Conservation (phyloP, 2,888 invertebrate species). For the Chrysomela aeneicollis region DNA sequence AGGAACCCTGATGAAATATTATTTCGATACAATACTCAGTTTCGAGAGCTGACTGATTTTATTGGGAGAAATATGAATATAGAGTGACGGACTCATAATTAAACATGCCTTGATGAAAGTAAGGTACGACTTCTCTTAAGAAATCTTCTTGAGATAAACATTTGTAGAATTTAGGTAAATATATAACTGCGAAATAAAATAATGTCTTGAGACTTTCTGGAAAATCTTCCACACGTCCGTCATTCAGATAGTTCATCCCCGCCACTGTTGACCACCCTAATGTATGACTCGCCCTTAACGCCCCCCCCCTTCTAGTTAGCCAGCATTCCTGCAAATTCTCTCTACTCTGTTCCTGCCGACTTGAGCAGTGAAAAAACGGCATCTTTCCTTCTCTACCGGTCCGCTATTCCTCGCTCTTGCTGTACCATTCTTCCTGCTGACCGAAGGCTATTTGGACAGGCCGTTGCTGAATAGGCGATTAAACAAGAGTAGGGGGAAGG, state of each 20-base stretch:
- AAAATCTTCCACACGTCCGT: not conserved
- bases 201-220: no score
- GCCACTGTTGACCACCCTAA: constrained; percentile 58
- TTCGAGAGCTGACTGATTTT: no score
- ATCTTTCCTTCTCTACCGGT: constrained; percentile 27
- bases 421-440: constrained; percentile 44
- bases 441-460: constrained; percentile 56
- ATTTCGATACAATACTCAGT: no score
- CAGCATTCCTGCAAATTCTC: constrained; percentile 46
- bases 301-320: constrained; percentile 46
- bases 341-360: constrained; percentile 39
- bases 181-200: no score
- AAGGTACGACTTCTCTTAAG: no score
- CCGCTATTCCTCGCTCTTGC: constrained; percentile 34
- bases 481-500: constrained; percentile 36
- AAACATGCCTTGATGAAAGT: no score
- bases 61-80: no score
- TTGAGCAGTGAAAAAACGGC: constrained; percentile 33
- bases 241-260: not conserved
- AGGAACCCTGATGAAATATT: no score
- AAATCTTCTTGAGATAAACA: no score
- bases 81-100: no score
- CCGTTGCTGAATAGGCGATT: constrained; percentile 55
- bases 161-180: no score
- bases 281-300: constrained; percentile 56